Conservation (phyloP, 1,140 invertebrate genomes). For the Drosophila oshimai region DNA sequence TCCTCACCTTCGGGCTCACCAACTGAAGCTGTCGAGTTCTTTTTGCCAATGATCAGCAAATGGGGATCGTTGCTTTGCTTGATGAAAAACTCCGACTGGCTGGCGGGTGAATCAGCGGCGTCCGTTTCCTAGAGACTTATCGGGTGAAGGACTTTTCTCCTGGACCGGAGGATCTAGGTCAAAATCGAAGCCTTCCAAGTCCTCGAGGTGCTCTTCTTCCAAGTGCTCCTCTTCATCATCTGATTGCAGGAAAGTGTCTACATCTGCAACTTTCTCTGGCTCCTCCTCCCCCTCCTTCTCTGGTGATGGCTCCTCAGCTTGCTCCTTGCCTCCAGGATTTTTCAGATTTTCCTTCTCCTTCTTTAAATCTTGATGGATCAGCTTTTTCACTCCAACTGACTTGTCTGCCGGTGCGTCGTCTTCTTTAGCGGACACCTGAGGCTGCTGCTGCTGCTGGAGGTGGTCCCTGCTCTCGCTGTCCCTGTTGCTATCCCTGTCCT, state of each 20-base stretch:
- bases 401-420: not conserved
- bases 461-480: slow-evolving; percentile 34
- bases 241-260: not conserved
- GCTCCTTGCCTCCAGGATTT: not conserved
- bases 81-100: slow-evolving; percentile 47
- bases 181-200: not conserved
- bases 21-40: not conserved
- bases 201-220: slow-evolving; percentile 9
- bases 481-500: slow-evolving; percentile 12
- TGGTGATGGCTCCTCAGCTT: not conserved
- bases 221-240: slow-evolving; percentile 10
- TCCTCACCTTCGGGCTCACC: not conserved
- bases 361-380: not conserved
- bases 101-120: not conserved
- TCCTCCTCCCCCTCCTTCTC: not conserved
- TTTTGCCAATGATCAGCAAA: slow-evolving; percentile 52
- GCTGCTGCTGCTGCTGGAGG: not conserved
- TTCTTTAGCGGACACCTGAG: slow-evolving; percentile 11
- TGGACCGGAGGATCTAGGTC: not conserved
- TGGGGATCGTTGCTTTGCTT: slow-evolving; percentile 36
- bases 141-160: not conserved
- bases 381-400: slow-evolving; percentile 16
- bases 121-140: not conserved
- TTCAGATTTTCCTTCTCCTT: not conserved
- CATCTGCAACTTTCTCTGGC: not conserved